These are phyloP conservation scores for Fragum sueziense DNA, from an alignment of 2,888 invertebrate species.

Conservation along the genomic window DNA sequence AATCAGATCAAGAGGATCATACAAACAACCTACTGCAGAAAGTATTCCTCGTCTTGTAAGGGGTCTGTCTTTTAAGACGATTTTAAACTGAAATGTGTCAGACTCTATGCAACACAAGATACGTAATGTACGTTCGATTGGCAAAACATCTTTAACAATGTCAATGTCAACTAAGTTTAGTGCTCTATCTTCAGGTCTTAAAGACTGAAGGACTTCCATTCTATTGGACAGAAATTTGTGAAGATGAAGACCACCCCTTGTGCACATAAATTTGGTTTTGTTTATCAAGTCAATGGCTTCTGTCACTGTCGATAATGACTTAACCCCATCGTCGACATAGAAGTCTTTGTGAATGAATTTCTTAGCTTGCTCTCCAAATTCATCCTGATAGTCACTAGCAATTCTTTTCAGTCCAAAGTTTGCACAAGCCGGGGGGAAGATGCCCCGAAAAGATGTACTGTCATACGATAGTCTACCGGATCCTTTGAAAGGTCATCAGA, in stretches of 20 bases:
- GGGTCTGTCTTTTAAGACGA: slow-evolving; percentile 38
- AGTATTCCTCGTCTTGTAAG: slow-evolving; percentile 38
- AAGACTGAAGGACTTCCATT: slow-evolving; percentile 24
- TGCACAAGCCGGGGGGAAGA: slow-evolving; percentile 55
- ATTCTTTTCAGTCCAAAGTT: slow-evolving; percentile 31
- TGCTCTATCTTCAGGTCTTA: slow-evolving; percentile 34
- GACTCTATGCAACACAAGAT: slow-evolving; percentile 50
- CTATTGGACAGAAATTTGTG: slow-evolving; percentile 51
- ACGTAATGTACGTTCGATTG: slow-evolving; percentile 50
- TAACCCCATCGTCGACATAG: slow-evolving; percentile 50
- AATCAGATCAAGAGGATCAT: slow-evolving; percentile 57
- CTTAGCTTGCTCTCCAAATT: background rate
- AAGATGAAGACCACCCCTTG: slow-evolving; percentile 24
- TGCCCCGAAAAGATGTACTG: slow-evolving; percentile 53
- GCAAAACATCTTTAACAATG: slow-evolving; percentile 25
- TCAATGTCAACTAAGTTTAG: slow-evolving; percentile 31
- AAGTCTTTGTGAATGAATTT: slow-evolving; percentile 36
- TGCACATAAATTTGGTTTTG: slow-evolving; percentile 20
- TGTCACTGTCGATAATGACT: slow-evolving; percentile 6
- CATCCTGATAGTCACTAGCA: slow-evolving; percentile 24
- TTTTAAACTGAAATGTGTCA: slow-evolving; percentile 50
- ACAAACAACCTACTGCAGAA: slow-evolving; percentile 46
- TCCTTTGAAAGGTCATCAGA: background rate
- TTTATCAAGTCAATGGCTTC: slow-evolving; percentile 29
- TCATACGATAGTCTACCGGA: slow-evolving; percentile 51